These are phyloP conservation scores for Cebus imitator DNA, from an alignment of 2,113 vertebrate genomes.

Conservation along the genomic window DNA sequence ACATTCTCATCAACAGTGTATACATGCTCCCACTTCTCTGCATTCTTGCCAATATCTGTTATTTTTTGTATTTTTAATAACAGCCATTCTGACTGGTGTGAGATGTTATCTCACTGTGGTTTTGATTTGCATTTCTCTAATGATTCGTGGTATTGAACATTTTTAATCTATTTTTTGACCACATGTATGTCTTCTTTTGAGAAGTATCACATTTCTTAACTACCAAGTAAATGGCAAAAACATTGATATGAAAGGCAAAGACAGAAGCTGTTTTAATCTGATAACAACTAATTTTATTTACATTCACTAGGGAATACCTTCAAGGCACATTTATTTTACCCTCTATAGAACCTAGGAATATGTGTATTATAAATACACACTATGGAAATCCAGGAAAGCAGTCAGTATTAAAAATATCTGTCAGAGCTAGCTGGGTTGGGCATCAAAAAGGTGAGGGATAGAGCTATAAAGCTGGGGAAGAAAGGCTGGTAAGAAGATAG, in stretches of 20 bases:
- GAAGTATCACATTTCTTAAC: not conserved
- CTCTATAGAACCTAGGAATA: not conserved
- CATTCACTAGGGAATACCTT: not conserved
- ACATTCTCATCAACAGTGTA: no score
- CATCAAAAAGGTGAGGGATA: not conserved
- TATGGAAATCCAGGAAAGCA: slow-evolving; percentile 15
- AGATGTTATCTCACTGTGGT: no score
- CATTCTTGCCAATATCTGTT: no score
- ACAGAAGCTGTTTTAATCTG: not conserved
- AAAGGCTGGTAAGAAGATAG: not conserved
- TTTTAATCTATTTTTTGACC: no score
- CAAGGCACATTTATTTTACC: slow-evolving; percentile 5
- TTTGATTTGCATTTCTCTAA: no score
- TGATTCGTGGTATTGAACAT: no score
- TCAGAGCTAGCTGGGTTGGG: not conserved
- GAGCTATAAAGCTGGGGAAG: not conserved
- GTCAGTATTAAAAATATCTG: slow-evolving; percentile 4
- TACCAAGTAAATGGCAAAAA: not conserved
- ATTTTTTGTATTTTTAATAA: no score
- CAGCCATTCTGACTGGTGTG: no score
- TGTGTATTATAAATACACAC: not conserved
- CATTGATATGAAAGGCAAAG: not conserved
- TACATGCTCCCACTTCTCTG: no score
- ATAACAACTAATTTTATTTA: slow-evolving; percentile 25
- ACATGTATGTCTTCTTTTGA: no score